These are phyloP conservation scores for Vidua chalybeata DNA, from an alignment of 2,113 vertebrate species.

Conservation along the genomic window DNA sequence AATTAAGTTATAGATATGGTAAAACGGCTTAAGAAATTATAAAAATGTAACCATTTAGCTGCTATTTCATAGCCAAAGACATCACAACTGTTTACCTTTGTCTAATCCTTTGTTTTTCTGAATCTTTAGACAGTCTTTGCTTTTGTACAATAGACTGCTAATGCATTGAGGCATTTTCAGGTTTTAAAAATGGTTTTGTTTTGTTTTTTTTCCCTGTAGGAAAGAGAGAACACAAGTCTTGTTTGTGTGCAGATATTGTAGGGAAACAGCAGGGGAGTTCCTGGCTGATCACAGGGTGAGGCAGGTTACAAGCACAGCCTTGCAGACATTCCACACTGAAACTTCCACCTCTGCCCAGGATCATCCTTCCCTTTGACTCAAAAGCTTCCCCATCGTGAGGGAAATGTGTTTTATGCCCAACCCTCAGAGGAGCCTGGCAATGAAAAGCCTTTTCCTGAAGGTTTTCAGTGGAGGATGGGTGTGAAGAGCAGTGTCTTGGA, in stretches of 20 bases:
- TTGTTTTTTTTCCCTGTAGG: not conserved
- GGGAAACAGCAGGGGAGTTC: not conserved
- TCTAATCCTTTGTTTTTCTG: not conserved
- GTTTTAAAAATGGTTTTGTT: not conserved
- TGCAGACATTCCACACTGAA: not conserved
- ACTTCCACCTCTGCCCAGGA: not conserved
- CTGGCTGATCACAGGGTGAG: not conserved
- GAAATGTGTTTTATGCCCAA: not conserved
- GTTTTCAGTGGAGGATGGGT: not conserved
- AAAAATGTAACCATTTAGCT: not conserved
- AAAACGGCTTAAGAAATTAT: not conserved
- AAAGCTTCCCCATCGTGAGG: not conserved
- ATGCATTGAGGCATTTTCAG: not conserved
- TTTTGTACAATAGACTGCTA: not conserved
- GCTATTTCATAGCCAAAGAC: not conserved
- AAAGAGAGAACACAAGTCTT: not conserved
- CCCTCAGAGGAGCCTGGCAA: not conserved
- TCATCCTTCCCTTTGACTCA: not conserved
- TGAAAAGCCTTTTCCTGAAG: not conserved
- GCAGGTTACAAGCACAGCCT: not conserved
- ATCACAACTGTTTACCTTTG: not conserved
- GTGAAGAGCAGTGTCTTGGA: not conserved
- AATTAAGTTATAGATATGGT: slow-evolving; percentile 11
- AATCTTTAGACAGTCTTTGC: not conserved
- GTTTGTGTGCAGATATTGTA: not conserved